phyloP scores from a whole-genome alignment of 2,797 vertebrate species.

The Lutjanus argentimaculatus region DNA sequence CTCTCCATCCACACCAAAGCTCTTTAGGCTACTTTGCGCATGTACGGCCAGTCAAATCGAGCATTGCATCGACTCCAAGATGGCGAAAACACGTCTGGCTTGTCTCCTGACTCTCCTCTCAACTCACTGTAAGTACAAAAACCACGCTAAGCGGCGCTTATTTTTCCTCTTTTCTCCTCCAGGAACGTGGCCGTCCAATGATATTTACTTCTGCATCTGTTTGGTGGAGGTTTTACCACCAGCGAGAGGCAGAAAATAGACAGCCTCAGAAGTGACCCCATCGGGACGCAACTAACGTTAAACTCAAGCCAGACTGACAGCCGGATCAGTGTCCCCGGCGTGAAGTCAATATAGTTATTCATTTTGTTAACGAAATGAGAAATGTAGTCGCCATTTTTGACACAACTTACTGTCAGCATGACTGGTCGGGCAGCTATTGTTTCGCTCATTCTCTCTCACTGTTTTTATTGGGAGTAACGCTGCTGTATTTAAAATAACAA shows the following conservation, averaged over 20 bases:
- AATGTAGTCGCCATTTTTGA: constrained; percentile 59
- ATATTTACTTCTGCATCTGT: constrained; percentile 24
- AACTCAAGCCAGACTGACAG: constrained; percentile 52
- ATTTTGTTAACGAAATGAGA: constrained; percentile 4
- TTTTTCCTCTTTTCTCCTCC: not conserved
- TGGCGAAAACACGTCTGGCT: constrained; percentile 88
- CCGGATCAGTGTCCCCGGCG: not conserved
- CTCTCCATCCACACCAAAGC: constrained; percentile 78
- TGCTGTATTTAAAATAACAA: not conserved
- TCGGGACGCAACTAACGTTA: constrained; percentile 55
- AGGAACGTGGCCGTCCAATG: not conserved
- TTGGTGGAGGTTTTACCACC: constrained; percentile 18
- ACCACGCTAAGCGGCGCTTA: not conserved
- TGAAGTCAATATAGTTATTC: constrained; percentile 19
- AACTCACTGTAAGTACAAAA: constrained; percentile 86
- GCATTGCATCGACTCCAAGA: constrained; percentile 88
- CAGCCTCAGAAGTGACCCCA: constrained; percentile 31
- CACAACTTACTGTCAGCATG: constrained; percentile 26
- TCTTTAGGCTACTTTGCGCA: constrained; percentile 85
- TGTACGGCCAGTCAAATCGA: constrained; percentile 81
- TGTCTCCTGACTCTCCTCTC: constrained; percentile 86
- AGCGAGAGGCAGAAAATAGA: constrained; percentile 8
- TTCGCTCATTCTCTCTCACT: not conserved
- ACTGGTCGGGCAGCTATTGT: constrained; percentile 35
- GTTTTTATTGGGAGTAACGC: not conserved